Evolutionary conservation across 2,888 invertebrate species (phyloP).

Genomic region (Drosophila incognita): DNA sequence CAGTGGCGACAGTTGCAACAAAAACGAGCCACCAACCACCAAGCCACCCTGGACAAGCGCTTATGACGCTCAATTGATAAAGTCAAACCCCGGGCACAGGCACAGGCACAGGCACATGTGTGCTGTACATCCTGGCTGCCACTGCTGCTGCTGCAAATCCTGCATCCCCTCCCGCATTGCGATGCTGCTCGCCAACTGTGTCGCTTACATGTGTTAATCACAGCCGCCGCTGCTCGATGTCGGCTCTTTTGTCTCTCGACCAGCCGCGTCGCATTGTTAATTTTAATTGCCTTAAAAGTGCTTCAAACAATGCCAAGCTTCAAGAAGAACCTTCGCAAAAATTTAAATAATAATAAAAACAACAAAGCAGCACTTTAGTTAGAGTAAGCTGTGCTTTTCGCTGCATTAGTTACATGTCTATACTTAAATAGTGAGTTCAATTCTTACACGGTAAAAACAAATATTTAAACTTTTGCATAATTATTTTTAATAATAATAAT

Average conservation of each 20-base stretch:
- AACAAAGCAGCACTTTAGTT: conserved; percentile 12
- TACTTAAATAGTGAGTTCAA: not conserved
- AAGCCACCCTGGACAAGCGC: conserved; percentile 66
- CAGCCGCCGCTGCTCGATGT: conserved; percentile 64
- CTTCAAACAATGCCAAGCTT: conserved; percentile 54
- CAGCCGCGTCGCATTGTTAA: conserved; percentile 64
- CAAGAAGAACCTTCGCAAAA: conserved; percentile 23
- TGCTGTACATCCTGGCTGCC: conserved; percentile 6
- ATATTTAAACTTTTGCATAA: not conserved
- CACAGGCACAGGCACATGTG: conserved; percentile 17
- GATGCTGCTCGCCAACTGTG: conserved; percentile 58
- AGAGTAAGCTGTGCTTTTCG: conserved; percentile 3
- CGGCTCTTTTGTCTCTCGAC: conserved; percentile 63
- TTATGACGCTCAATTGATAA: conserved; percentile 83
- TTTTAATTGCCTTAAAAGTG: conserved; percentile 81
- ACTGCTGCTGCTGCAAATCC: conserved; percentile 27
- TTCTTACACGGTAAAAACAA: not conserved
- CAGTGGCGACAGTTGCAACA: conserved; percentile 82
- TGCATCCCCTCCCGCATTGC: conserved; percentile 20
- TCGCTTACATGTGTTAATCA: conserved; percentile 81
- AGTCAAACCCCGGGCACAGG: conserved; percentile 73
- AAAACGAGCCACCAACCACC: conserved; percentile 62
- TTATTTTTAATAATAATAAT: not conserved
- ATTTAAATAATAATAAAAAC: conserved; percentile 10
- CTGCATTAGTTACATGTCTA: not conserved